A percentile compares a stretch with the other conserved stretches of the same genome.
These are phyloP conservation scores for Philotrypesis tridentata DNA, from an alignment of 1,140 invertebrate species.

Conservation along the genomic window DNA sequence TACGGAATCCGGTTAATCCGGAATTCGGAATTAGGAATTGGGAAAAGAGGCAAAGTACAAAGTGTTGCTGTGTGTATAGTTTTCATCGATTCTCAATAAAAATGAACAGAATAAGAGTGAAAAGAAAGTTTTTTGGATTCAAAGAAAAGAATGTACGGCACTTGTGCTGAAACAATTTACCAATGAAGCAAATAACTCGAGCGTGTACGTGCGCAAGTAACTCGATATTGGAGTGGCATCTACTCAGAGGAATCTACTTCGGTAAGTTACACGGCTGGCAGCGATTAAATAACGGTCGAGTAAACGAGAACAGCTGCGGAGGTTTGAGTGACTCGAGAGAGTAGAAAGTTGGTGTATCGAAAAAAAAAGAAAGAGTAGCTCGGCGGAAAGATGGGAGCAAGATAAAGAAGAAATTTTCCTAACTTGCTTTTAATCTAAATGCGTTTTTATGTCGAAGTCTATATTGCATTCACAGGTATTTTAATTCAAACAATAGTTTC, in stretches of 20 bases:
- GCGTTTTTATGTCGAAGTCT: too few relatives aligned
- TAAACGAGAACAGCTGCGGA: slow-evolving; percentile 5
- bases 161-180: background rate
- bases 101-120: background rate
- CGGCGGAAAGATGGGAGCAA: background rate
- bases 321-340: slow-evolving; percentile 6
- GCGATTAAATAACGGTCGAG: slow-evolving; percentile 25
- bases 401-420: background rate
- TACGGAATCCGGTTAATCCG: background rate
- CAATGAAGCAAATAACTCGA: slow-evolving; percentile 27
- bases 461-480: too few relatives aligned
- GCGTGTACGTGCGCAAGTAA: slow-evolving; percentile 17
- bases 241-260: slow-evolving; percentile 31
- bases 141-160: background rate
- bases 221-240: slow-evolving; percentile 24
- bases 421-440: background rate
- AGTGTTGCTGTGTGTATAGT: background rate
- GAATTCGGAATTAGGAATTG: too few relatives aligned
- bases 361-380: background rate
- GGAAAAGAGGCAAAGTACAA: background rate
- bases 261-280: slow-evolving; percentile 28
- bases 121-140: background rate
- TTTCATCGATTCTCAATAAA: background rate
- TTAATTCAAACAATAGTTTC: too few relatives aligned
- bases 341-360: background rate